These are phyloP conservation scores for Oreotrochilus melanogaster DNA, from an alignment of 2,113 vertebrate species.

Conservation along the genomic window DNA sequence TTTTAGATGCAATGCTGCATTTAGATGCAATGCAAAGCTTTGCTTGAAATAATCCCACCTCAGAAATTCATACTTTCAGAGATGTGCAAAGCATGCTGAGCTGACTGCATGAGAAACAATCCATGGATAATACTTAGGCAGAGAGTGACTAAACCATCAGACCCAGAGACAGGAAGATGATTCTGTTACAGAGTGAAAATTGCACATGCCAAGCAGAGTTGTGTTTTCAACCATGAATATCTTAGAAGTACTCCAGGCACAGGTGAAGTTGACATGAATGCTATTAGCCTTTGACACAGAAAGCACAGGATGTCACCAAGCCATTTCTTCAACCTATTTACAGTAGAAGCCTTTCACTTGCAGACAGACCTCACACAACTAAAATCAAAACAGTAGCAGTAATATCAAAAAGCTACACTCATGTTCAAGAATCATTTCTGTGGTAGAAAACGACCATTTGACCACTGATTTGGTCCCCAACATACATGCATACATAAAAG, in stretches of 20 bases:
- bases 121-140: neutral
- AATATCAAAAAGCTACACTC: neutral
- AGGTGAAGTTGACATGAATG: neutral
- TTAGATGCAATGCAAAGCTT: neutral
- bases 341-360: neutral
- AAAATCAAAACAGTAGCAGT: neutral
- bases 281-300: constrained; percentile 25
- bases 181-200: neutral
- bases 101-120: neutral
- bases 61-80: neutral
- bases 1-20: neutral
- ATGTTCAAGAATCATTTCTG: neutral
- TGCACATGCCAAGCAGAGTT: neutral
- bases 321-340: constrained; percentile 1
- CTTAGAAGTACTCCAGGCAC: neutral
- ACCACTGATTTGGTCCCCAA: neutral
- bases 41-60: neutral
- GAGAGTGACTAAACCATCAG: neutral
- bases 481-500: neutral
- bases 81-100: neutral
- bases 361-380: neutral
- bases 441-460: neutral
- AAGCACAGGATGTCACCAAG: neutral
- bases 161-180: neutral
- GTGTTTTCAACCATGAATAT: constrained; percentile 10